Base-by-base conservation (phyloP, 2,113 vertebrate genomes). In the Syngnathus scovelli region DNA sequence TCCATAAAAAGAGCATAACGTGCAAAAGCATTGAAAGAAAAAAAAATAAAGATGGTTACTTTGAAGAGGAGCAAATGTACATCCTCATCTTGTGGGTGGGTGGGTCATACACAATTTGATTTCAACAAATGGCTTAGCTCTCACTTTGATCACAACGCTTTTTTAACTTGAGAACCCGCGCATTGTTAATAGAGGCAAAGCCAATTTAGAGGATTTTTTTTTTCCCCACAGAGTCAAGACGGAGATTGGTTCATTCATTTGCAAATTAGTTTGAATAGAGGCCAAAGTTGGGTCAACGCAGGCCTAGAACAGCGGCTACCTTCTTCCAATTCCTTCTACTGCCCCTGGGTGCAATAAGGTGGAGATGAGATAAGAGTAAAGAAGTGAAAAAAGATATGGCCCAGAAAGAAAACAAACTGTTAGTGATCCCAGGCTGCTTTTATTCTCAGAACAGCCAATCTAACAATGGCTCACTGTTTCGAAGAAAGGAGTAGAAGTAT, bases 351-450 rank as follows among this genome's bases (percentile, higher is more conserved):
- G n/a, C n/a, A 44, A 62, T 62, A 62, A 15, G n/a, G 36, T 60
- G 58, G 19, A 19, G 16, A 27, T 8, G 37, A 44, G n/a, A 19
- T 62, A 2, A 59, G 18, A 41, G 55, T 33, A 56, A 58, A 33
- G 36, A 62, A 62, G 21, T 33, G 2, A 6, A 38, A 65, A 46
- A 38, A 63, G 39, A 6, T 12, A 27, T n/a, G 7, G n/a, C 41
- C 39, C n/a, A 44, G n/a, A 23, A 21, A 11, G 39, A 44, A 62
- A 62, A 43, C 11, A 5, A 21, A 44, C 39, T 84, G 86, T 78
- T 83, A 77, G 87, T 89, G 73, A 83, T 76, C 60, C 74, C 82
- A 81, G 69, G 23, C 59, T 39, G 38, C 19, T 33, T 58, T 36
- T 51, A 37, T 36, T 73, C 54, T 46, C 70, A 16, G 55, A 48